Evolutionary conservation across 2,113 vertebrate genomes (phyloP).

Genomic region (Cnemophilus loriae): DNA sequence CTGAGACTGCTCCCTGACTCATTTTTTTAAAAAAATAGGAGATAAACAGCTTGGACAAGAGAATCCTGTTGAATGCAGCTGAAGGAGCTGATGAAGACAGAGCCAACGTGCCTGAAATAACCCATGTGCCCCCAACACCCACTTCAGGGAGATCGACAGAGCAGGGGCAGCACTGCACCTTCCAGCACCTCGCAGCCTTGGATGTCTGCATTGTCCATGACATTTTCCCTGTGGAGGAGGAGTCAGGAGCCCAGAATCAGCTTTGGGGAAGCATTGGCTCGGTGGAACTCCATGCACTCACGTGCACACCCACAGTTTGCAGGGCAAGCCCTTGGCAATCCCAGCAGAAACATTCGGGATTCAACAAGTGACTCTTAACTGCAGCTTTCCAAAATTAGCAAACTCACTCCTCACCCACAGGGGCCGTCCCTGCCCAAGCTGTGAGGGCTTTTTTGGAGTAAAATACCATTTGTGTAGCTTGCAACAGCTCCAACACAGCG

Average conservation of each 20-base stretch:
- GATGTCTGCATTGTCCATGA: background rate
- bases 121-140: background rate
- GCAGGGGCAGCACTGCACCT: background rate
- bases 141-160: background rate
- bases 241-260: background rate
- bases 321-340: background rate
- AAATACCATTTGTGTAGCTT: background rate
- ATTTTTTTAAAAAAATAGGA: background rate
- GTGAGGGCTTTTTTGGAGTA: background rate
- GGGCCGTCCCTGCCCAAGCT: background rate
- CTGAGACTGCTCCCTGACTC: background rate
- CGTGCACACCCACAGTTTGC: background rate
- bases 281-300: accelerated
- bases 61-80: accelerated
- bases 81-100: background rate
- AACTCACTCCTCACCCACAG: background rate
- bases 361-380: background rate
- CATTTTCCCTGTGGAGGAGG: background rate
- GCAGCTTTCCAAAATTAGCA: background rate
- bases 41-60: background rate
- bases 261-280: background rate
- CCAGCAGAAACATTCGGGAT: background rate
- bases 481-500: accelerated
- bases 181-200: accelerated
- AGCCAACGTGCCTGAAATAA: background rate